Evolutionary conservation across 2,113 vertebrate genomes (phyloP).

Genomic region (Muntiacus muntjak): DNA sequence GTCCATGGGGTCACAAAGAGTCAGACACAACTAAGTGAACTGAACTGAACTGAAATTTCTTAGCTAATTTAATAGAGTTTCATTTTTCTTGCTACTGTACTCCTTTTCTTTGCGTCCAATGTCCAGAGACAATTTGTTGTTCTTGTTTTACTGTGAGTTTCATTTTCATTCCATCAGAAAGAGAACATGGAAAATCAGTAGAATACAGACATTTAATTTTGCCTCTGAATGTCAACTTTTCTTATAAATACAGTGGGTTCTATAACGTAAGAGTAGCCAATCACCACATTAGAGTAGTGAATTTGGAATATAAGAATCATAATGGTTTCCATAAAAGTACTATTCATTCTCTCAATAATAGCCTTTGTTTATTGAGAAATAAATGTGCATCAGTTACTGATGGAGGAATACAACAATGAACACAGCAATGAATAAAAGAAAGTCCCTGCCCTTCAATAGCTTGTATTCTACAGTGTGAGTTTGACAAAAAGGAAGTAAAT

Average conservation of each 20-base stretch:
- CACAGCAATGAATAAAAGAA: background rate
- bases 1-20: background rate
- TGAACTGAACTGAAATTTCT: background rate
- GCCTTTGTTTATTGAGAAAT: background rate
- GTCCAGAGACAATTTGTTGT: background rate
- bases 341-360: background rate
- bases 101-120: background rate
- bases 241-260: background rate
- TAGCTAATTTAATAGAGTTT: background rate
- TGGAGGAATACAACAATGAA: background rate
- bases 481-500: background rate
- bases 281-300: background rate
- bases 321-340: background rate
- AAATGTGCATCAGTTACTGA: background rate
- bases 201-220: background rate
- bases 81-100: background rate
- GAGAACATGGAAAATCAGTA: background rate
- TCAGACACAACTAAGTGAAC: rapidly evolving
- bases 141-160: background rate
- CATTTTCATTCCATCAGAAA: background rate
- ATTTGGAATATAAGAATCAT: background rate
- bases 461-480: background rate
- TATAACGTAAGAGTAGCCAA: background rate
- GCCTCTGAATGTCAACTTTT: background rate
- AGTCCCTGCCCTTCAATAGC: background rate